These are phyloP conservation scores for Meghimatium bilineatum DNA, from an alignment of 2,888 invertebrate genomes.

Conservation along the genomic window DNA sequence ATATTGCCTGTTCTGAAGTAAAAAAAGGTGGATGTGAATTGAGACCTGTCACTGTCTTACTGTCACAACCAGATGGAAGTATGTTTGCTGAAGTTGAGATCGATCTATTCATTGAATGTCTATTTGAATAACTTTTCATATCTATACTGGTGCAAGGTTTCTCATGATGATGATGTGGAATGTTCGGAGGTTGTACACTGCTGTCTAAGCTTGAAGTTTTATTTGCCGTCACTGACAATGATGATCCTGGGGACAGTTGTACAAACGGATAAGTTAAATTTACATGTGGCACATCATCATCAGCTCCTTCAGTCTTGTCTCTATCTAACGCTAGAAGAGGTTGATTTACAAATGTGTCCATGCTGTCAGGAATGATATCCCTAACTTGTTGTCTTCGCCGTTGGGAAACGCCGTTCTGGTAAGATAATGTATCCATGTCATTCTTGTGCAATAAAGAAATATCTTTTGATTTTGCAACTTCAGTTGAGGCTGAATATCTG, in stretches of 20 bases:
- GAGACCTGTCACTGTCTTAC: neutral
- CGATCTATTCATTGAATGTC: neutral
- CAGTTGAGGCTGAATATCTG: conserved; percentile 33
- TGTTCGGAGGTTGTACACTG: conserved; percentile 2
- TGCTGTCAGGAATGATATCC: neutral
- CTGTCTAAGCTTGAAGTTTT: neutral
- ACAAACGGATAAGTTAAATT: neutral
- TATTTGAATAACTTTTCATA: neutral
- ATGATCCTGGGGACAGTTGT: neutral
- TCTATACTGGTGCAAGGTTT: neutral
- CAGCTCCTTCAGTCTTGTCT: neutral
- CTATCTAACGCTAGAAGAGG: conserved; percentile 28
- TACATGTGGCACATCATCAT: neutral
- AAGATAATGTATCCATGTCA: neutral
- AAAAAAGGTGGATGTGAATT: conserved; percentile 3
- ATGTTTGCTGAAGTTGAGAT: neutral
- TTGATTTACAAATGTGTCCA: neutral
- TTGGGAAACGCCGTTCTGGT: conserved; percentile 16
- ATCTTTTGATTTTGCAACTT: neutral
- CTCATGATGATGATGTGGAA: neutral
- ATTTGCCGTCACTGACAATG: neutral
- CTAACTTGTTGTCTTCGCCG: conserved; percentile 25
- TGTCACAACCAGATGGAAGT: neutral
- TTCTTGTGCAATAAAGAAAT: neutral
- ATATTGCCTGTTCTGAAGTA: neutral